Evolutionary conservation across 2,113 vertebrate species (phyloP).

Genomic region (Petrocephalus zakoni): DNA sequence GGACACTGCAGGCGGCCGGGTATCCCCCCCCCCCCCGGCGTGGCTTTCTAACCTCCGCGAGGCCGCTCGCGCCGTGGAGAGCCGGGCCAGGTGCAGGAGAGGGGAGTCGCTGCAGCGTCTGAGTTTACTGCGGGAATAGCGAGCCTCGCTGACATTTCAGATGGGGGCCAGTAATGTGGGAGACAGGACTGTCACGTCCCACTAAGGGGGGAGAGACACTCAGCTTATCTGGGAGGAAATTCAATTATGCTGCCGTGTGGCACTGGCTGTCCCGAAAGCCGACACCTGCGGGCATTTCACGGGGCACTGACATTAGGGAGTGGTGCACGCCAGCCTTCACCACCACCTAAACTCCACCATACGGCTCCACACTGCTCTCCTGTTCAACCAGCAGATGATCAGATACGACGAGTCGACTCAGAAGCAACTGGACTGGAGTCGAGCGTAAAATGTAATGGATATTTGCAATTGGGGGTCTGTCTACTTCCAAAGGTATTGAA

Average conservation of each 20-base stretch:
- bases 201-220: slow-evolving; percentile 4
- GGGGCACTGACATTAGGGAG: neutral
- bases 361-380: neutral
- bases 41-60: slow-evolving; percentile 27
- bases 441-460: neutral
- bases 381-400: neutral
- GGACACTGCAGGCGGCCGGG: slow-evolving; percentile 42
- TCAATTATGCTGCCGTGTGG: neutral
- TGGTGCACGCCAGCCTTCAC: neutral
- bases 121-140: neutral
- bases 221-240: slow-evolving; percentile 20
- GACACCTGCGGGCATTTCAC: neutral
- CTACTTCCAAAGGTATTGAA: neutral
- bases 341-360: neutral
- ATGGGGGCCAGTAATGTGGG: neutral
- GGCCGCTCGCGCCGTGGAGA: neutral
- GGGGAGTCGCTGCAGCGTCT: slow-evolving; percentile 20
- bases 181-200: neutral
- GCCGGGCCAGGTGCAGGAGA: slow-evolving; percentile 1
- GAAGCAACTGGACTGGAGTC: neutral
- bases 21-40: slow-evolving; percentile 24
- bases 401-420: neutral
- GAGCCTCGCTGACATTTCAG: neutral
- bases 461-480: neutral
- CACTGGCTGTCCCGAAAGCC: neutral